phyloP scores from a whole-genome alignment of 2,888 invertebrate species.

The Pandemis corylana region DNA sequence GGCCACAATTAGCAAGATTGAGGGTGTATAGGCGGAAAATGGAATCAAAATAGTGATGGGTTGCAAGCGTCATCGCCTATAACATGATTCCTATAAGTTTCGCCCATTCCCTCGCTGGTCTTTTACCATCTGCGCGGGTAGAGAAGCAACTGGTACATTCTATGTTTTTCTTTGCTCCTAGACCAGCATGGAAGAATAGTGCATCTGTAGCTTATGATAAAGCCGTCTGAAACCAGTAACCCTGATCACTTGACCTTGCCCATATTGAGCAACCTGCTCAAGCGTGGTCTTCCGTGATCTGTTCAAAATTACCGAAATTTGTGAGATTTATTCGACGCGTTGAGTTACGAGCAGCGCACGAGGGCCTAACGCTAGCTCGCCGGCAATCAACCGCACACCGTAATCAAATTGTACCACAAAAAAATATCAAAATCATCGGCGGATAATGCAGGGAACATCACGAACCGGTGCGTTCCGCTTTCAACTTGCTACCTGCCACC shows the following conservation, averaged over 20 bases:
- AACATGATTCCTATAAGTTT: too few relatives aligned
- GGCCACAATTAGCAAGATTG: too few relatives aligned
- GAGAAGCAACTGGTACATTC: too few relatives aligned
- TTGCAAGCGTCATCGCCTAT: too few relatives aligned
- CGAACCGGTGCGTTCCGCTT: conserved; percentile 29
- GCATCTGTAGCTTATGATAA: too few relatives aligned
- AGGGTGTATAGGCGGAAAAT: too few relatives aligned
- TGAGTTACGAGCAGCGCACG: conserved; percentile 31
- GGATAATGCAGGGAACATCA: conserved; percentile 44
- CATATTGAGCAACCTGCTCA: neutral
- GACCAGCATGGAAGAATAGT: too few relatives aligned
- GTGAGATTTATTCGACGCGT: conserved; percentile 36
- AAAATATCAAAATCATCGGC: conserved; percentile 63
- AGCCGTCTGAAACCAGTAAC: neutral
- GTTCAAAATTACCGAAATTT: conserved; percentile 27
- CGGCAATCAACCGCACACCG: conserved; percentile 59
- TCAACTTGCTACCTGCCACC: too few relatives aligned
- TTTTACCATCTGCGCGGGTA: too few relatives aligned
- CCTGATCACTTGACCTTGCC: neutral
- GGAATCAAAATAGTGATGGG: too few relatives aligned
- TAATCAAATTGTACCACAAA: conserved; percentile 70
- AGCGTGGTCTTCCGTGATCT: neutral
- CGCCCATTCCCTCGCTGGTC: too few relatives aligned
- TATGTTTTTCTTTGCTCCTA: too few relatives aligned
- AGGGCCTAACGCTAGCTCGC: conserved; percentile 42